phyloP scores from a whole-genome alignment of 2,113 vertebrate genomes.

The Stomatorhinus ivindoensis region DNA sequence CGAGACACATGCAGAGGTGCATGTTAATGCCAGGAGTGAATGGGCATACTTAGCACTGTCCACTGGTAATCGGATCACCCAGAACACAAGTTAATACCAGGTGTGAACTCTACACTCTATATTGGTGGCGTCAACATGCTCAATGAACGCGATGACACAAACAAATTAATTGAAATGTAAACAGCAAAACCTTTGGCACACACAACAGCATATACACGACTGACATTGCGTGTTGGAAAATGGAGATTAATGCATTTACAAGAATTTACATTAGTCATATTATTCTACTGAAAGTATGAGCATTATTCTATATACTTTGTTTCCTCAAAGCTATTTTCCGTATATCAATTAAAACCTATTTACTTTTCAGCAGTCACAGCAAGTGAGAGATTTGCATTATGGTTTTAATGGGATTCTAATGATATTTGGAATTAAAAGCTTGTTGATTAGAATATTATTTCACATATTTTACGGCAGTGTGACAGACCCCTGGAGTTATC shows the following conservation, averaged over 20 bases:
- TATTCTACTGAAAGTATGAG: slow-evolving; percentile 65
- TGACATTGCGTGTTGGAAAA: slow-evolving; percentile 47
- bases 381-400: slow-evolving; percentile 55
- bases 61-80: neutral
- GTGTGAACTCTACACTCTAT: neutral
- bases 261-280: slow-evolving; percentile 65
- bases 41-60: neutral
- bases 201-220: slow-evolving; percentile 33
- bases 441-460: slow-evolving; percentile 37
- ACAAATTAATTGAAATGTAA: neutral
- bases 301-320: slow-evolving; percentile 64
- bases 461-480: slow-evolving; percentile 18
- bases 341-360: slow-evolving; percentile 67
- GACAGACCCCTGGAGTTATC: slow-evolving; percentile 11
- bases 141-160: neutral
- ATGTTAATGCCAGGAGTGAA: neutral
- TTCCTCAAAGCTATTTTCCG: slow-evolving; percentile 60
- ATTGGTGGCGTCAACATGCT: neutral
- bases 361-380: slow-evolving; percentile 53
- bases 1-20: neutral
- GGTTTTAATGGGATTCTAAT: slow-evolving; percentile 54
- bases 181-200: neutral
- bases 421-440: slow-evolving; percentile 52
- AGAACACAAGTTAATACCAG: neutral
- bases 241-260: slow-evolving; percentile 45